These are phyloP conservation scores for Rhodinocichla rosea DNA, from an alignment of 2,113 vertebrate genomes.

Conservation along the genomic window DNA sequence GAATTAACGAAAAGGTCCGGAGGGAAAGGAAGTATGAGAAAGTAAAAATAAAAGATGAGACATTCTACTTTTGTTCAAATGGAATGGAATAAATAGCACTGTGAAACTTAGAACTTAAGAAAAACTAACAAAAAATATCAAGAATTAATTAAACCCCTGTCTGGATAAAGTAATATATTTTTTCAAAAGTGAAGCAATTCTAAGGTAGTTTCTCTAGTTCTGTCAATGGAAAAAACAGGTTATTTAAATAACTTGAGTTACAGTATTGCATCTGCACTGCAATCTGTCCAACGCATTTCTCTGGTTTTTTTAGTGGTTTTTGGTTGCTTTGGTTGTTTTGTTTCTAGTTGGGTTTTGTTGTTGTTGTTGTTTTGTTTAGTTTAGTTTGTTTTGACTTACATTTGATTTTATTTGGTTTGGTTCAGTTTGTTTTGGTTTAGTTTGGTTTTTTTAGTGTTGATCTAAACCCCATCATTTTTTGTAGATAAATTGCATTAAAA, in stretches of 20 bases:
- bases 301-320: rapidly evolving
- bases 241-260: not conserved
- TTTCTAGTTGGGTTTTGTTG: not conserved
- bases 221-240: not conserved
- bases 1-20: not conserved
- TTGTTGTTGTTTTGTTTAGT: not conserved
- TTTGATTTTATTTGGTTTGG: not conserved
- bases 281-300: not conserved
- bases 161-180: not conserved
- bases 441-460: not conserved
- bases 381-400: not conserved
- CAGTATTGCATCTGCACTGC: not conserved
- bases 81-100: not conserved
- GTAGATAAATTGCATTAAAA: not conserved
- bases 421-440: not conserved
- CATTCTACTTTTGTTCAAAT: not conserved
- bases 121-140: not conserved
- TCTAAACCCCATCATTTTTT: not conserved
- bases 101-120: not conserved
- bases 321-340: not conserved
- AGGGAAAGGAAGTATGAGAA: not conserved
- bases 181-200: not conserved
- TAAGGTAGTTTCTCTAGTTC: not conserved
- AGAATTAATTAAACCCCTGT: not conserved
- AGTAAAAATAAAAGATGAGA: not conserved